Evolutionary conservation across 2,797 vertebrate genomes (phyloP).

Genomic region (Nyctalus aviator): DNA sequence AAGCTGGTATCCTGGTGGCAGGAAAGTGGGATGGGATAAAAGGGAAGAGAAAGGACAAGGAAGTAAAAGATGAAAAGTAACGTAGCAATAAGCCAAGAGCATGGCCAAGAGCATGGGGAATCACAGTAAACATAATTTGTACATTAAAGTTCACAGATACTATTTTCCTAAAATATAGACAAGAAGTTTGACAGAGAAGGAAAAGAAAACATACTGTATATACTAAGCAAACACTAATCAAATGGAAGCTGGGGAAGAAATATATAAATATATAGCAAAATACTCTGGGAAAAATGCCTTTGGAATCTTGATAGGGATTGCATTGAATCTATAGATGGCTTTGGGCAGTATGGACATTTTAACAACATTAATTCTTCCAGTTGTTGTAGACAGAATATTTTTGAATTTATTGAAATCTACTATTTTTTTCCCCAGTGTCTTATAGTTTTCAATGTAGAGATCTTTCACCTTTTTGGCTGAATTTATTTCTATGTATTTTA

Average conservation of each 20-base stretch:
- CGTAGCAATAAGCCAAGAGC: not conserved
- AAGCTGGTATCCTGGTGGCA: not conserved
- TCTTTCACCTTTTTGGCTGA: not conserved
- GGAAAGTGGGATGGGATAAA: rapidly evolving
- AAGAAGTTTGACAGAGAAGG: not conserved
- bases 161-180: not conserved
- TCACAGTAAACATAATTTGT: not conserved
- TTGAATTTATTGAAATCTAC: not conserved
- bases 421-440: not conserved
- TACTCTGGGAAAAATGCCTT: not conserved
- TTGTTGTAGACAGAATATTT: not conserved
- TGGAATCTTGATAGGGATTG: not conserved
- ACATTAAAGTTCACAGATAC: conserved; percentile 18
- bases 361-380: not conserved
- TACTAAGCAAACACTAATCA: not conserved
- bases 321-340: not conserved
- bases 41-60: not conserved
- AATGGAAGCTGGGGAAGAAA: not conserved
- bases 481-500: not conserved
- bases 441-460: not conserved
- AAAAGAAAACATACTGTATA: not conserved
- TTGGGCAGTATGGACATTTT: not conserved
- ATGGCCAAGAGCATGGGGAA: not conserved
- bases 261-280: not conserved
- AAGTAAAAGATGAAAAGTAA: not conserved